Base-by-base conservation (phyloP, 2,888 invertebrate genomes). In the Lepidonotus clava region DNA sequence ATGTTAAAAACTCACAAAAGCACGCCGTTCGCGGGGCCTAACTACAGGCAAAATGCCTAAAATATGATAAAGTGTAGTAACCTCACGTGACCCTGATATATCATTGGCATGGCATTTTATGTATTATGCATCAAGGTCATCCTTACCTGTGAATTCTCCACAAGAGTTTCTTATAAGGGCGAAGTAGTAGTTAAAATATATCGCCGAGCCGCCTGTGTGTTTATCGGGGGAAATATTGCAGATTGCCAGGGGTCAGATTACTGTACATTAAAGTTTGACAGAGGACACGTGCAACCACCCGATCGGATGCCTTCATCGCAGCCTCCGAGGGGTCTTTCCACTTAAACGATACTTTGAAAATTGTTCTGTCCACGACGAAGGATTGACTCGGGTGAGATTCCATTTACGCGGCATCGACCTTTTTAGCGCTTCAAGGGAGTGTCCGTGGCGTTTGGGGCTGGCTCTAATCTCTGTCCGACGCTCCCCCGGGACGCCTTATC, bases 371-470 rank as follows among this genome's bases (percentile, higher is more conserved):
- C 61, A 61, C 61, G 24, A 61, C 28, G 61, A 61, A 61, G 61
- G 61, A 61, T 61, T 61, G 61, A 61, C 61, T 61, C 61, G 61
- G 61, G 61, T 28, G 61, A 61, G 28, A 61, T 61, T 61, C 61
- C 61, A 61, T 61, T 61, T 61, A 28, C 28, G 61, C 28, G 24
- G 61, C 61, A 61, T 61, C 28, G 61, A 61, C 61, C 1, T 61
- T 61, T 61, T 61, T 61, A n/a, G 5, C 14, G 61, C 61, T 24
- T 24, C n/a, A 11, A 46, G 46, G 24, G 61, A 11, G 61, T n/a
- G 61, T 28, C 61, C 0, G 28, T 61, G 61, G 61, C 28, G 61
- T 11, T n/a, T 28, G 61, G 24, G 24, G 28, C 61, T 61, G 61
- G 61, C 61, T 61, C 61, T 61, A 61, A 61, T 61, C 61, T 61